Conservation (phyloP, 2,888 invertebrate genomes). For the Smittia sp. region DNA sequence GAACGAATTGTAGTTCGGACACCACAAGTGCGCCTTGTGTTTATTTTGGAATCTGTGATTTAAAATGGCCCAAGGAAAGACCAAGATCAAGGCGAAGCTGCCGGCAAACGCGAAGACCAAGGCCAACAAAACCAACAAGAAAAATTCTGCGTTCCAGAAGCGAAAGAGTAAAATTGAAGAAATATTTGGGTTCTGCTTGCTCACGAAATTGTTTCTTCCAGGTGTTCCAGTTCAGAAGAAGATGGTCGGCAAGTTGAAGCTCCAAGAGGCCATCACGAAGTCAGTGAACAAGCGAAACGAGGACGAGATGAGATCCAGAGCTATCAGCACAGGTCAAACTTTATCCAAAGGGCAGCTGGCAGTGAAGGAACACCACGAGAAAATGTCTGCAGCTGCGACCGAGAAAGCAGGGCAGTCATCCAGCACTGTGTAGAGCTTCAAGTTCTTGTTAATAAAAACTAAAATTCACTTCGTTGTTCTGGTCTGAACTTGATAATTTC, state of each 20-base stretch:
- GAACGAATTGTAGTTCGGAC: too few relatives aligned
- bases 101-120: constrained; percentile 56
- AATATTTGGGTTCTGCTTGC: neutral
- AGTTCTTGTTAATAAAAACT: too few relatives aligned
- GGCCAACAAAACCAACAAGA: constrained; percentile 32
- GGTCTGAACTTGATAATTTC: too few relatives aligned
- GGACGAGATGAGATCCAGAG: constrained; percentile 59
- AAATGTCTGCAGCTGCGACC: neutral
- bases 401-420: too few relatives aligned
- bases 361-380: constrained; percentile 52
- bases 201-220: too few relatives aligned
- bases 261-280: constrained; percentile 62
- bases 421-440: too few relatives aligned
- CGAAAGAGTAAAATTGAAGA: constrained; percentile 21
- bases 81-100: constrained; percentile 60
- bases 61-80: constrained; percentile 62
- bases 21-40: too few relatives aligned
- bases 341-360: constrained; percentile 58
- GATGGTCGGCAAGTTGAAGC: constrained; percentile 59
- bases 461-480: too few relatives aligned
- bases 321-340: constrained; percentile 52
- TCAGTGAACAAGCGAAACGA: constrained; percentile 63
- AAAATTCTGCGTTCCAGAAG: constrained; percentile 34
- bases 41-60: neutral
- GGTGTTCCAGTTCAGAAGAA: constrained; percentile 64